Conservation (phyloP, 1,140 invertebrate species). For the Bombus haemorrhoidalis region DNA sequence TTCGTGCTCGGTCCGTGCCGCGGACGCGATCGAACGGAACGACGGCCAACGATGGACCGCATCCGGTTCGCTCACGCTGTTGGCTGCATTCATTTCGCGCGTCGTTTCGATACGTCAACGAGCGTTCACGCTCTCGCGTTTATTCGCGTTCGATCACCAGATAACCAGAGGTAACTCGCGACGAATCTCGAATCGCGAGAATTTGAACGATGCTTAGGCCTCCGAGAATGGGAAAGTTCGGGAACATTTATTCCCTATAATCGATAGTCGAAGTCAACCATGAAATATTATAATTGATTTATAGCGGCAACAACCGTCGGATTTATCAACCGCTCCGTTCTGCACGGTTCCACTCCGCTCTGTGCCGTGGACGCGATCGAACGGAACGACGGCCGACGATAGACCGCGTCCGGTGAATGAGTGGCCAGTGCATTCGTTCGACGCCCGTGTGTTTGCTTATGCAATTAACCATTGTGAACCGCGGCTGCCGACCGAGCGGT, state of each 20-base stretch:
- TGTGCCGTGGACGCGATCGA: conserved; percentile 63
- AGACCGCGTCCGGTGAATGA: conserved; percentile 63
- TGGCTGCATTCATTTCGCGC: conserved; percentile 40
- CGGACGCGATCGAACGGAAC: conserved; percentile 50
- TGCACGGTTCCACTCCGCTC: conserved; percentile 51
- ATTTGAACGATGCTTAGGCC: conserved; percentile 17
- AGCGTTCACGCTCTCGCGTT: background rate
- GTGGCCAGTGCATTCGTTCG: conserved; percentile 60
- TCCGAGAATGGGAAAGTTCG: conserved; percentile 21
- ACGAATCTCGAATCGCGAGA: background rate
- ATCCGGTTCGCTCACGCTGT: conserved; percentile 29
- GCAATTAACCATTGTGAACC: conserved; percentile 54
- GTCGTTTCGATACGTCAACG: conserved; percentile 29
- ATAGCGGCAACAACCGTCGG: conserved; percentile 69
- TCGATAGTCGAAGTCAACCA: conserved; percentile 78
- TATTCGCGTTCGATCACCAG: background rate
- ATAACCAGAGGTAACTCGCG: background rate
- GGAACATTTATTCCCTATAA: conserved; percentile 74
- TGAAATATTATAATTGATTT: conserved; percentile 82
- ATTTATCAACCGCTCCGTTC: conserved; percentile 74
- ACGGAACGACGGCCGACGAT: conserved; percentile 65
- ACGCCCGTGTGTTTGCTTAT: conserved; percentile 53
- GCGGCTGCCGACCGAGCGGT: no score
- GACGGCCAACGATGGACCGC: conserved; percentile 45
- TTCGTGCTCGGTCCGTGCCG: conserved; percentile 9